Conservation (phyloP, 1,140 invertebrate species). For the Saccostrea echinata region DNA sequence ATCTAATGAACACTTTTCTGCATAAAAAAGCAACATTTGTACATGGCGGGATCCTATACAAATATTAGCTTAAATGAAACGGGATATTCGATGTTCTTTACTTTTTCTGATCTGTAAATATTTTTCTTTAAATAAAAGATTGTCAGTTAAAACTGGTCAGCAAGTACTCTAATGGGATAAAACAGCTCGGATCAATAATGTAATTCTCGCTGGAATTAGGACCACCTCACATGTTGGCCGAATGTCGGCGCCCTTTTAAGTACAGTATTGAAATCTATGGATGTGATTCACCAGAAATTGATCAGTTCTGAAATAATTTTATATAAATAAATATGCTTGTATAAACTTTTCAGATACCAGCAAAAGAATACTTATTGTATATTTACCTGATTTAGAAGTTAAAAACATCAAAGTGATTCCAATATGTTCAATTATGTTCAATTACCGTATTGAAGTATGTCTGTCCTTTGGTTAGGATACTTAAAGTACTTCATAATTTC, state of each 20-base stretch:
- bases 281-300: neutral
- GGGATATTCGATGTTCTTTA: neutral
- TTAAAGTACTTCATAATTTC: too few relatives aligned
- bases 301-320: neutral
- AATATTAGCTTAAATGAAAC: conserved; percentile 8
- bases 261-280: neutral
- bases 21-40: neutral
- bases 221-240: neutral
- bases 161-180: neutral
- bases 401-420: too few relatives aligned
- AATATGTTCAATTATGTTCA: too few relatives aligned
- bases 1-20: neutral
- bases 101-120: conserved; percentile 33
- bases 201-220: neutral
- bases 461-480: too few relatives aligned
- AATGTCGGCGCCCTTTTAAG: neutral
- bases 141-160: neutral
- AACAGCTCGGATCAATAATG: neutral
- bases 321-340: neutral
- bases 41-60: neutral
- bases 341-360: too few relatives aligned
- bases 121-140: conserved; percentile 38
- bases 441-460: too few relatives aligned
- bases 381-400: too few relatives aligned
- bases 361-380: too few relatives aligned